A percentile compares a stretch with the other conserved stretches of the same genome.
Conservation (phyloP, 2,888 invertebrate genomes). For the Homarus gammarus region DNA sequence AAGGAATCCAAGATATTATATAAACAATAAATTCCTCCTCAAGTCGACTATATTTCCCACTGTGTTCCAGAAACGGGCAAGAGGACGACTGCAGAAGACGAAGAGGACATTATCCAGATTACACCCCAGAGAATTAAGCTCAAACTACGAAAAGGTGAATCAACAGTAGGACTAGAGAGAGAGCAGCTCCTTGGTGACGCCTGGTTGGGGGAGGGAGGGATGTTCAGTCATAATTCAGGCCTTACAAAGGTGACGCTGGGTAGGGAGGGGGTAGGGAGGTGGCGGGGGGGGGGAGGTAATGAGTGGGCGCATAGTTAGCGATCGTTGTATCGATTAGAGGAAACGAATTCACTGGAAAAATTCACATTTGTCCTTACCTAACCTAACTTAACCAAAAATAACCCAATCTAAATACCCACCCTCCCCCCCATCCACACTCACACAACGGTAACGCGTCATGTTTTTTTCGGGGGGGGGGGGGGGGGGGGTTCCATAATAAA, state of each 20-base stretch:
- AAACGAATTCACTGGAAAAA: no score
- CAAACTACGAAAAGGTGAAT: conserved; percentile 48
- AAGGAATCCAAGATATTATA: neutral
- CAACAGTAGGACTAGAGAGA: neutral
- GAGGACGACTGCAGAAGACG: no score
- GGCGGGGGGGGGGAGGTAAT: neutral
- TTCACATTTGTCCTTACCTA: no score
- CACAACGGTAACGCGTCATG: no score
- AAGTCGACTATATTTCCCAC: neutral
- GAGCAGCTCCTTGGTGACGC: neutral
- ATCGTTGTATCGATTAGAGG: no score
- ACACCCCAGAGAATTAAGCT: conserved; percentile 57
- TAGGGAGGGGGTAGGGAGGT: neutral
- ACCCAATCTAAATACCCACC: no score
- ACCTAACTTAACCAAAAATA: no score
- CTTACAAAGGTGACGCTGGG: neutral
- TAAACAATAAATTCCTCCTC: neutral
- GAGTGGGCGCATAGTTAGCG: neutral
- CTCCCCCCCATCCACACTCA: no score
- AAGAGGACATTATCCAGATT: conserved; percentile 53
- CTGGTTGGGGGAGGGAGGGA: neutral
- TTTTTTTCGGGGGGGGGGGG: no score
- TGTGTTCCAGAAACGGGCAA: neutral
- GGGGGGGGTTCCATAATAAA: no score
- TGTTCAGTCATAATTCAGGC: neutral